Base-by-base conservation (phyloP, 2,888 invertebrate genomes). In the Andrena dorsata region DNA sequence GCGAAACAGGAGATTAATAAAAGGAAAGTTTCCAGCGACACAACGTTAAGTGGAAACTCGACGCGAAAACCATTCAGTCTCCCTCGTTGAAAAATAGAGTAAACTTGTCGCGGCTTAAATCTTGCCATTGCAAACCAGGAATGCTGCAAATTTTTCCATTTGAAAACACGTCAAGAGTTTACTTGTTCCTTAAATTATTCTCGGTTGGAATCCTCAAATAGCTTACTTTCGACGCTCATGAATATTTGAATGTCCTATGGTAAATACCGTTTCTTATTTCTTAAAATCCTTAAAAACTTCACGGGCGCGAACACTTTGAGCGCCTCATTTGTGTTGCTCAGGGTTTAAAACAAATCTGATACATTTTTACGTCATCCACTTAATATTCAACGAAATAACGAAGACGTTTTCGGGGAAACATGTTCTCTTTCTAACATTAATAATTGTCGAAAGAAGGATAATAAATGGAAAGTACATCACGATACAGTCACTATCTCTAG, bases 61-160 rank as follows among this genome's bases (percentile, higher is more conserved):
- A 30, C 23, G 71, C 20, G 10, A 63, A 76, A 63, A 63, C 71
- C 51, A 63, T 70, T 63, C 28, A 61, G 35, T 20, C 13, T 13
- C 10, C 26, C 16, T 51, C 28, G 10, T 20, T 32, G 32, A 28
- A 30, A 61, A 61, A n/a, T 20, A 71, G 41, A 53, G 23, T 5
- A 23, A 61, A 53, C 30, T n/a, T 16, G 4, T 16, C 47, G 32
- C 20, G 41, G 41, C 41, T 51, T 51, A 51, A 51, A 51, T 51
- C 51, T 51, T 51, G n/a, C 6, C n/a, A 41, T 51, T 20, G n/a
- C 20, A 51, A 41, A 41, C 41, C 16, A 41, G 41, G 32, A 75
- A 20, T 16, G 20, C 3, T 30, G 41, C 13, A 56, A 51, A 53
- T 53, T 51, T 8, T 51, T 32, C 10, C 30, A 51, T 53, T 66